Conservation (phyloP, 2,888 invertebrate species). For the Aromia moschata region DNA sequence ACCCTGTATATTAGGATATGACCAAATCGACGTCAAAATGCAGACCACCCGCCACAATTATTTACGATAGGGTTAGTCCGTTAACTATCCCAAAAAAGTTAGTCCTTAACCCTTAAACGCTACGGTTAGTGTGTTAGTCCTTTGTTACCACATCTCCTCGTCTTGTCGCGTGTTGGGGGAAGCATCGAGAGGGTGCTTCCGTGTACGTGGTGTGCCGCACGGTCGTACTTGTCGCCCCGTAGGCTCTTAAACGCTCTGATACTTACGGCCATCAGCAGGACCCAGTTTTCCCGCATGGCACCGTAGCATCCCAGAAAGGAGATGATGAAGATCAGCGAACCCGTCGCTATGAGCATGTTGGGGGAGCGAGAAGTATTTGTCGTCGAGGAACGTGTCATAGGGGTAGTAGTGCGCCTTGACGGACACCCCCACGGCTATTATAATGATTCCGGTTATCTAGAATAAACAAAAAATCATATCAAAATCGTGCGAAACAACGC, state of each 20-base stretch:
- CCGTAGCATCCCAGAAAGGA: conserved; percentile 97
- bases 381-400: conserved; percentile 82
- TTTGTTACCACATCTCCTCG: not conserved
- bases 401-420: conserved; percentile 77
- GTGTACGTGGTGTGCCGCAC: not conserved
- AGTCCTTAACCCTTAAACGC: not conserved
- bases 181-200: too few species aligned
- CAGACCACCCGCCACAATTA: too few species aligned
- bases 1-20: too few species aligned
- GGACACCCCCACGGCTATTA: conserved; percentile 84
- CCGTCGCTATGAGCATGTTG: conserved; percentile 86
- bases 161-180: too few species aligned
- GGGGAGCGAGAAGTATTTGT: conserved; percentile 86
- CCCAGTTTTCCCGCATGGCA: conserved; percentile 92
- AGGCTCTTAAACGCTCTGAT: too few species aligned
- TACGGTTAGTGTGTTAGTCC: not conserved
- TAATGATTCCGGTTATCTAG: conserved; percentile 86
- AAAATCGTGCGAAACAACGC: too few species aligned
- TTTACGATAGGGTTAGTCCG: too few species aligned
- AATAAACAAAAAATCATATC: too few species aligned
- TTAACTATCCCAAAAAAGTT: not conserved
- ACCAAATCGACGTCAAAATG: too few species aligned
- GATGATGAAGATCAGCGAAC: conserved; percentile 88
- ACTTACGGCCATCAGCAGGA: conserved; percentile 90
- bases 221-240: not conserved